Conservation (phyloP, 2,888 invertebrate genomes). For the Drosophila nr. perissopoda region DNA sequence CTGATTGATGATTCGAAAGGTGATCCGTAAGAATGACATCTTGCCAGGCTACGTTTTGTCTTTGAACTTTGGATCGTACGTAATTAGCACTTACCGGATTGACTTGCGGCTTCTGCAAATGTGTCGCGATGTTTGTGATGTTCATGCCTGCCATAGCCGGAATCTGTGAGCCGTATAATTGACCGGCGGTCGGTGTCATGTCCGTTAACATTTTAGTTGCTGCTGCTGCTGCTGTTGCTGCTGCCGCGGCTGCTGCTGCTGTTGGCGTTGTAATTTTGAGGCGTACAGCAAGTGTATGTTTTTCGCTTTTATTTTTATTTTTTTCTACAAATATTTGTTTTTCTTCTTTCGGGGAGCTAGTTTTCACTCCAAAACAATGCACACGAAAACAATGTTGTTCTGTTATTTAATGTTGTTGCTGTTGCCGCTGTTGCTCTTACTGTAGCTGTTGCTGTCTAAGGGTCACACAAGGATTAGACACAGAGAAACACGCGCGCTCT, state of each 20-base stretch:
- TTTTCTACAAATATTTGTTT: conserved; percentile 8
- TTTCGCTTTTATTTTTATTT: conserved; percentile 19
- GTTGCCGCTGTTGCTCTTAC: conserved; percentile 10
- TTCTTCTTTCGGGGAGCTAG: conserved; percentile 27
- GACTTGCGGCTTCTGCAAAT: conserved; percentile 85
- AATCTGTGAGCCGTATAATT: conserved; percentile 87
- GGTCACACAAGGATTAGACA: conserved; percentile 34
- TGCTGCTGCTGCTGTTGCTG: conserved; percentile 28
- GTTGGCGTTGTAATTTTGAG: conserved; percentile 63
- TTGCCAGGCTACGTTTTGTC: not conserved
- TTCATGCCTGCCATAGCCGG: conserved; percentile 87
- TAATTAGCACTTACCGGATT: conserved; percentile 84
- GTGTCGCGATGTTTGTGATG: conserved; percentile 85
- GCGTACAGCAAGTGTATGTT: conserved; percentile 59
- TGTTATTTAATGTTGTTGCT: conserved; percentile 24
- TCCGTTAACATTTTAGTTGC: conserved; percentile 86
- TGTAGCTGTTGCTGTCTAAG: conserved; percentile 31
- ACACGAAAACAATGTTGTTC: conserved; percentile 34
- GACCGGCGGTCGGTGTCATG: conserved; percentile 87
- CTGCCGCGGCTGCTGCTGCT: not conserved
- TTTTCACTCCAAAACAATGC: conserved; percentile 19
- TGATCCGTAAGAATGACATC: not conserved
- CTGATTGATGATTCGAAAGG: not conserved
- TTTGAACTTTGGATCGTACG: not conserved
- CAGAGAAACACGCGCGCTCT: conserved; percentile 40